Conservation (phyloP, 2,113 vertebrate species). For the western clawed frog (Xenopus tropicalis) region UCB_Xtro_10.0 CM004443.2:156192001-156192500, state of each 20-base stretch:
- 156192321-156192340: no score
- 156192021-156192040: neutral
- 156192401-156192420: no score
- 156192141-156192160: neutral
- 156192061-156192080: constrained; percentile 4
- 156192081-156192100: constrained; percentile 39
- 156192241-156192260: neutral
- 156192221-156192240: constrained; percentile 7
- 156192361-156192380: no score
- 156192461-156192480: no score
- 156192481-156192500: no score
- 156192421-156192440: no score
- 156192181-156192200: constrained; percentile 5
- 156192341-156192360: no score
- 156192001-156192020: no score
- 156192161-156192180: neutral
- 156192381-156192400: no score
- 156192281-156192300: neutral
- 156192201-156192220: constrained; percentile 11
- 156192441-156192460: no score
- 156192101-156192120: constrained; percentile 30
- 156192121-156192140: neutral
- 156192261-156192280: neutral
- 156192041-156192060: neutral
- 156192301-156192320: neutral